Base-by-base conservation (phyloP, 2,113 vertebrate species). In the Gorsachius goisagi region DNA sequence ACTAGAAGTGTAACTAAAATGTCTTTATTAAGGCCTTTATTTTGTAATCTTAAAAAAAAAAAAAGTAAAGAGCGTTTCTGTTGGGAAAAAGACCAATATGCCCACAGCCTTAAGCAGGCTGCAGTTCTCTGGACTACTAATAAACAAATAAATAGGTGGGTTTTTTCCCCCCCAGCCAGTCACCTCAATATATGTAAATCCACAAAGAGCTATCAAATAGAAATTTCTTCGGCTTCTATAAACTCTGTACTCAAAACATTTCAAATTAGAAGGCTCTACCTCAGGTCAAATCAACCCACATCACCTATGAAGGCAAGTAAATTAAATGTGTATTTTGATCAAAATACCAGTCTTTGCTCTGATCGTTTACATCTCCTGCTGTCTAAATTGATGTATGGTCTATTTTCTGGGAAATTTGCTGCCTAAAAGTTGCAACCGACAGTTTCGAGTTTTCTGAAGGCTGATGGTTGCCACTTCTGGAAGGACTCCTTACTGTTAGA, bases 391-490 rank as follows among this genome's bases (percentile, higher is more conserved):
- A 97, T 92, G 93, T 96, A 90, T 52, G 47, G 62, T n/a, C 60
- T 90, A 35, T 93, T 97, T 96, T 82, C 82, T 55, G 55, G 83
- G 50, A 85, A 94, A 95, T 94, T 88, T 91, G 55, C 50, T 76
- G 72, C 76, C 89, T 91, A 62, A 88, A 95, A 95, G 68, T 90
- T 93, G 80, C 64, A 73, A 10, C 45, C 68, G 79, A 74, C 64
- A 88, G 72, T 62, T 74, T 10, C 37, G 78, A 88, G 37, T 77
- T 88, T 87, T 89, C 68, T 90, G 90, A 95, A 91, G 56, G 80
- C 74, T 91, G 44, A 56, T 56, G 23, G 32, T 50, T 90, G 75
- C 81, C 37, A 71, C 37, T 24, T 62, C 55, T 37, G 47, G 45
- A 35, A 69, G 5, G 28, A 69, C 52, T 91, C 71, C 37, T 79